Conservation (phyloP, 2,113 vertebrate species). For the Corapipo altera region DNA sequence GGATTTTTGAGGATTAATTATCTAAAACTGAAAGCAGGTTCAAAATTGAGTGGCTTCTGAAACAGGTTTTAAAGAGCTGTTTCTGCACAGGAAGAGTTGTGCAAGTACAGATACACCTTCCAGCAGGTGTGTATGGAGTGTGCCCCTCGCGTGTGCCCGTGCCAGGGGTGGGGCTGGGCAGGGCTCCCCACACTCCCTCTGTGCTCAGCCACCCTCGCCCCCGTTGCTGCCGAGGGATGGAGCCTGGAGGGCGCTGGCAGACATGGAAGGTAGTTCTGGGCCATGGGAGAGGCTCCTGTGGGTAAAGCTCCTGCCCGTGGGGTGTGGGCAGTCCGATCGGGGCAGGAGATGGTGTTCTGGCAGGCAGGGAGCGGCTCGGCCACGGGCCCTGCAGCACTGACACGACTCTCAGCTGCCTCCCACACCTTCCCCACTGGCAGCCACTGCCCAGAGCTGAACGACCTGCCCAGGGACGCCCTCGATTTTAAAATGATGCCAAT, state of each 20-base stretch:
- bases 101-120: background rate
- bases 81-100: background rate
- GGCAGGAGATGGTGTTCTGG: background rate
- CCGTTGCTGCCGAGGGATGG: accelerated
- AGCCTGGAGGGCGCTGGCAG: background rate
- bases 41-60: background rate
- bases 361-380: accelerated
- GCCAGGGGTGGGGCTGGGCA: accelerated
- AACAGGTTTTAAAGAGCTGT: background rate
- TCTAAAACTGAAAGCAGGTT: background rate
- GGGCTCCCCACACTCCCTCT: background rate
- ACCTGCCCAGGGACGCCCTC: background rate
- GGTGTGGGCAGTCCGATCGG: background rate
- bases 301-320: background rate
- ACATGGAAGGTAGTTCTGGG: background rate
- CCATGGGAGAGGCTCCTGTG: background rate
- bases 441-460: background rate
- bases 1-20: background rate
- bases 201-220: accelerated
- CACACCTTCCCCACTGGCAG: background rate
- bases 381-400: background rate
- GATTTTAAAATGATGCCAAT: background rate
- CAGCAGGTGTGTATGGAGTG: accelerated
- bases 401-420: background rate
- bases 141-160: accelerated